Conservation (phyloP, 2,113 vertebrate genomes). For the Tetrax tetrax region DNA sequence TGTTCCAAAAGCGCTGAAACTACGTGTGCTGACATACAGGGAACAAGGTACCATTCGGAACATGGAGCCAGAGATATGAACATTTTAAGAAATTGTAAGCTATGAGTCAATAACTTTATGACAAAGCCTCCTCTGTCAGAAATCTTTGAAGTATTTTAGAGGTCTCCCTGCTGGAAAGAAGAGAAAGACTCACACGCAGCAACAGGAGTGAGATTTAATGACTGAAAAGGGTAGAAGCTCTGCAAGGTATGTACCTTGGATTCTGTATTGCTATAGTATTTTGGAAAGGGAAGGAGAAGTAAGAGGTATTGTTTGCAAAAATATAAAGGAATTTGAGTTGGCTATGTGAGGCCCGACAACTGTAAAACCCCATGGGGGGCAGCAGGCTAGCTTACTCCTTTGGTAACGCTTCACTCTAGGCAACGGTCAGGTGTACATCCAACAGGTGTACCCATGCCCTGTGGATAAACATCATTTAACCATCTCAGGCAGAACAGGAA, state of each 20-base stretch:
- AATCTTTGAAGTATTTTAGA: background rate
- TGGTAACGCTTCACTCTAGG: background rate
- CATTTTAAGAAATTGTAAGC: background rate
- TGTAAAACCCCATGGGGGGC: background rate
- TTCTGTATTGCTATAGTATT: constrained; percentile 13
- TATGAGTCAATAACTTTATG: background rate
- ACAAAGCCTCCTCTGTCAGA: background rate
- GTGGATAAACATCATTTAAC: background rate
- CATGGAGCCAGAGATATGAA: fast-evolving
- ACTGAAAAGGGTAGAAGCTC: background rate
- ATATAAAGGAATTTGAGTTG: background rate
- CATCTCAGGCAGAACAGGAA: background rate
- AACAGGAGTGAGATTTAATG: background rate
- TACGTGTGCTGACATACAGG: background rate
- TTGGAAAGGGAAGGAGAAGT: background rate
- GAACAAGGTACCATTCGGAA: background rate
- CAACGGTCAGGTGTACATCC: background rate
- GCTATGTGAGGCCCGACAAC: background rate
- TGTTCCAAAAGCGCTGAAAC: background rate
- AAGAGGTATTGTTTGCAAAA: background rate
- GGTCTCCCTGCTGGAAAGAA: background rate
- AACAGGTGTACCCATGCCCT: background rate
- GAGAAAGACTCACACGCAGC: background rate
- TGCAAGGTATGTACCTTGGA: background rate
- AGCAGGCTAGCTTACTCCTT: constrained; percentile 1